A percentile compares a stretch with the other conserved stretches of the same genome.
These are phyloP conservation scores for Melanotaenia trifasciata DNA, from an alignment of 2,797 vertebrate genomes.

Conservation along the genomic window DNA sequence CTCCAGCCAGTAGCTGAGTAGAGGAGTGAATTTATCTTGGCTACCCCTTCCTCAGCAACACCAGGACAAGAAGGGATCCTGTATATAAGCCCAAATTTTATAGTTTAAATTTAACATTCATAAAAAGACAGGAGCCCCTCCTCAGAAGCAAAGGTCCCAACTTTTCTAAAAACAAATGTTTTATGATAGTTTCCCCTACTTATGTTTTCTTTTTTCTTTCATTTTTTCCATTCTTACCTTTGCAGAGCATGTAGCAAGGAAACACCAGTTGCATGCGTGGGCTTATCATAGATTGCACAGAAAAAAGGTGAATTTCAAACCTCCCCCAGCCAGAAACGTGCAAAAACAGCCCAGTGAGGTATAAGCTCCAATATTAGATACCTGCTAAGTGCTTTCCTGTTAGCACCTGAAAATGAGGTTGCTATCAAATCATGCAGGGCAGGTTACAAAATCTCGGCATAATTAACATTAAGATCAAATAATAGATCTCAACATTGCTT, in stretches of 20 bases:
- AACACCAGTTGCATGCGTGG: slow-evolving; percentile 63
- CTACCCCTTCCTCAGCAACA: slow-evolving; percentile 38
- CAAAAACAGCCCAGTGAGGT: neutral
- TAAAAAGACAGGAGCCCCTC: slow-evolving; percentile 28
- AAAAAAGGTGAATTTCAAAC: slow-evolving; percentile 52
- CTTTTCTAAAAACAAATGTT: slow-evolving; percentile 28
- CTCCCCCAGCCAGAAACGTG: slow-evolving; percentile 7
- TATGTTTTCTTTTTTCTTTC: neutral
- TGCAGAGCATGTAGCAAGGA: slow-evolving; percentile 51
- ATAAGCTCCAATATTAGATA: slow-evolving; percentile 35
- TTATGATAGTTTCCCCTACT: slow-evolving; percentile 27
- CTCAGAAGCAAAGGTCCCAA: slow-evolving; percentile 8
- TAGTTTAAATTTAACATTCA: slow-evolving; percentile 21
- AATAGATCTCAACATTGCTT: slow-evolving; percentile 31
- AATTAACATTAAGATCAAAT: slow-evolving; percentile 54
- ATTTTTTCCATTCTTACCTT: slow-evolving; percentile 6
- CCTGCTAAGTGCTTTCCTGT: slow-evolving; percentile 28
- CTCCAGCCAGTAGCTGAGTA: slow-evolving; percentile 46
- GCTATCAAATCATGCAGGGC: slow-evolving; percentile 16
- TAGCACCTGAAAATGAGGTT: slow-evolving; percentile 35
- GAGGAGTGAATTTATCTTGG: slow-evolving; percentile 33
- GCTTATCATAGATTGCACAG: slow-evolving; percentile 65
- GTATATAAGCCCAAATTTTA: slow-evolving; percentile 50
- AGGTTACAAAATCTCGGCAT: slow-evolving; percentile 6
- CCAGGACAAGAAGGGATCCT: slow-evolving; percentile 42